These are phyloP conservation scores for Todiramphus chloris DNA, from an alignment of 2,113 vertebrate genomes.

Conservation along the genomic window DNA sequence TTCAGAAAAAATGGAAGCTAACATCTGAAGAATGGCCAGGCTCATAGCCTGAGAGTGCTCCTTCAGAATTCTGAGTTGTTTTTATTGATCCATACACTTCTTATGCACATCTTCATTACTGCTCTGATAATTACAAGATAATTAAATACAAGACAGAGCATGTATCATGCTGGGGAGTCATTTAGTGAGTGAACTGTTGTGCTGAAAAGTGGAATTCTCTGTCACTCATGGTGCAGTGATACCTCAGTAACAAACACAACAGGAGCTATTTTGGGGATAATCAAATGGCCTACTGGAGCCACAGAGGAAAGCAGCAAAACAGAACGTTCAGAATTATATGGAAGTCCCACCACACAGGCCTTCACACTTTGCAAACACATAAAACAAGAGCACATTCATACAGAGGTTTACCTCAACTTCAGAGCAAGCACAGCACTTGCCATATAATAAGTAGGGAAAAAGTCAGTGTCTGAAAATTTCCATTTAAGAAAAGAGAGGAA, in stretches of 20 bases:
- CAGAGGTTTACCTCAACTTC: neutral
- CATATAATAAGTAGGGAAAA: neutral
- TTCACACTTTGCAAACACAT: neutral
- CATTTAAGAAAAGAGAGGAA: neutral
- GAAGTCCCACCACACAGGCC: neutral
- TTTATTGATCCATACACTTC: conserved; percentile 45
- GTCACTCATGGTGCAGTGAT: neutral
- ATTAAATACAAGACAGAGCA: conserved; percentile 63
- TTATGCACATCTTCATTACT: conserved; percentile 41
- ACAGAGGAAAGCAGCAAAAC: neutral
- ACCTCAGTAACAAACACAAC: neutral
- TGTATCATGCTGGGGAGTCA: conserved; percentile 21
- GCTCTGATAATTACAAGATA: conserved; percentile 56
- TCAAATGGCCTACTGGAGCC: neutral
- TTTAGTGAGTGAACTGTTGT: conserved; percentile 35
- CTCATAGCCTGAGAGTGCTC: neutral
- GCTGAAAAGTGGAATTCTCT: conserved; percentile 53
- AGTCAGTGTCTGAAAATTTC: neutral
- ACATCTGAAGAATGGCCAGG: fast-evolving
- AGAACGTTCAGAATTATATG: neutral
- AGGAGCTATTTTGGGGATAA: neutral
- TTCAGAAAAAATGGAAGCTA: conserved; percentile 21
- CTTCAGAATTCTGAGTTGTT: conserved; percentile 11
- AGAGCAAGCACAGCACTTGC: neutral
- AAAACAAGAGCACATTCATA: neutral